Base-by-base conservation (phyloP, 2,888 invertebrate genomes). In the Portevinia maculata region DNA sequence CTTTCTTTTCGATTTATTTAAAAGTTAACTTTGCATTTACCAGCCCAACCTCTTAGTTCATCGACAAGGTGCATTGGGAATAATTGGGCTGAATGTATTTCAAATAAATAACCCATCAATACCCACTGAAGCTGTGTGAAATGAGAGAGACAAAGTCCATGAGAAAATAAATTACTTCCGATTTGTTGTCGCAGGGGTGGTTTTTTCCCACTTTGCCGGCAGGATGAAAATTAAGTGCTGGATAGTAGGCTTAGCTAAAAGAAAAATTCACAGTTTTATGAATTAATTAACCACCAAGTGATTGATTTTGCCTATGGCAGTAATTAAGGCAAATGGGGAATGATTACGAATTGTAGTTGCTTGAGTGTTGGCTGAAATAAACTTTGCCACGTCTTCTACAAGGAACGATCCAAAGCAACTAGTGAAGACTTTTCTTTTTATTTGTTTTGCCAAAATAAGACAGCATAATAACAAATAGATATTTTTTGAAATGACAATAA, bases 121-220 rank as follows among this genome's bases (percentile, higher is more conserved):
- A 37, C 17, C n/a, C 4, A 60, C 6, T n/a, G 60, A 44, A 71
- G 34, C 21, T 52, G 30, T 15, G 21, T 15, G 15, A 50, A 62
- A 34, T 71, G 52, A 53, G 46, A 62, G 17, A 15, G 52, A 70
- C 59, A 32, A 60, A 62, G 62, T 55, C 55, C 48, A 64, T 46
- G 41, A 48, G 55, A 48, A 64, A 57, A 64, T 57, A 73, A 64
- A 64, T 73, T 48, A 15, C 53, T 62, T 55, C 57, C 17, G 48
- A 69, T 65, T 65, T 32, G 24, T 55, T 55, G 21, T 0, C 39
- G 30, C 8, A 32, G 28, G 30, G 17, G 3, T 19, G 1, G 19
- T 24, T 19, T 19, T 44, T 9, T 13, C 32, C 8, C 13, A 24
- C 3, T 24, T 24, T 24, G 24, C 24, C 3, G 24, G 24, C 37